Conservation (phyloP, 2,797 vertebrate genomes). For the Enteromius fasciolatus region DNA sequence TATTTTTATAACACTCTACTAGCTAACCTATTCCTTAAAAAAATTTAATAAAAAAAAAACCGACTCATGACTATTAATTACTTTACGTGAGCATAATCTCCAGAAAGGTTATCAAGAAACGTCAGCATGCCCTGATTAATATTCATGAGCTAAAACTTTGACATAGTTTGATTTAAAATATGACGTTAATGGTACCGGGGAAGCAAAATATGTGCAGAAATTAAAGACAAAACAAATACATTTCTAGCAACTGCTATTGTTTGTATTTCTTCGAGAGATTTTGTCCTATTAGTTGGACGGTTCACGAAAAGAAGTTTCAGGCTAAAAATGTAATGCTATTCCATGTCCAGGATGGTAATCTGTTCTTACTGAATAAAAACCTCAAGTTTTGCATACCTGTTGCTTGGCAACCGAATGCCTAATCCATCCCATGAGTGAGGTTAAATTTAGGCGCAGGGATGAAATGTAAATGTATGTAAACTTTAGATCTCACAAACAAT, state of each 20-base stretch:
- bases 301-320: neutral
- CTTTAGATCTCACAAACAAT: too few species aligned
- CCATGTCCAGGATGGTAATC: neutral
- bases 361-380: neutral
- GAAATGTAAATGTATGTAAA: too few species aligned
- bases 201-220: neutral
- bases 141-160: neutral
- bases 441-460: too few species aligned
- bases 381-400: neutral
- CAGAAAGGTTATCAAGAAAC: neutral
- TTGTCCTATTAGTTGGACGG: neutral
- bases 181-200: neutral
- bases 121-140: neutral
- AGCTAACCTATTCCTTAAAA: neutral
- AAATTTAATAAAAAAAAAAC: too few species aligned
- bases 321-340: too few species aligned
- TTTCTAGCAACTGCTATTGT: neutral
- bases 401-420: neutral
- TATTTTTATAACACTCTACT: neutral
- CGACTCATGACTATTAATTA: neutral
- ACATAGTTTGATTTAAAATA: neutral
- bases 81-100: neutral
- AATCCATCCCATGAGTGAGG: neutral
- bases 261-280: neutral
- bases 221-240: neutral